Percentiles rank a stretch among this genome's conserved stretches.
phyloP scores from a whole-genome alignment of 1,140 invertebrate species.

The Drosophila ohnishii region DNA sequence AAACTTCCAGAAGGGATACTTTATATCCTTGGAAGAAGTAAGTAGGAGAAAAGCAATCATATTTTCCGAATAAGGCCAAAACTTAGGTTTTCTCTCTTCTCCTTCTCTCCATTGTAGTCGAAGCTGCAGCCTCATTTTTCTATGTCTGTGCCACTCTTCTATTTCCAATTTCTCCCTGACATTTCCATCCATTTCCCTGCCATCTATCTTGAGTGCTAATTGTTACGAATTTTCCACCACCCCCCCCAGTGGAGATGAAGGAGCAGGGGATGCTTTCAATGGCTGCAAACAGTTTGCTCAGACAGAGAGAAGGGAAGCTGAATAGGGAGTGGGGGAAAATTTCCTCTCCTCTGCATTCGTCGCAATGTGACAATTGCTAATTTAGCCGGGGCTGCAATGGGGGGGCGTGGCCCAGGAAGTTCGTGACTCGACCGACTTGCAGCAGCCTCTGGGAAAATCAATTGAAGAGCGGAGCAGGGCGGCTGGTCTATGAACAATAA shows the following conservation, averaged over 20 bases:
- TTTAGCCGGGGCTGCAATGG: constrained; percentile 64
- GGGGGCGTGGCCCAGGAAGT: constrained; percentile 73
- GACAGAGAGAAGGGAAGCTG: neutral
- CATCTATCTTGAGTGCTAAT: constrained; percentile 74
- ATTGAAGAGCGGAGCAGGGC: constrained; percentile 18
- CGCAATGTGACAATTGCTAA: constrained; percentile 67
- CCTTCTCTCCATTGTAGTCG: neutral
- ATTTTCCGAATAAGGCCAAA: neutral
- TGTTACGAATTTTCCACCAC: constrained; percentile 64
- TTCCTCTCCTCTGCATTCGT: constrained; percentile 28
- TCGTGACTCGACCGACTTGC: constrained; percentile 66
- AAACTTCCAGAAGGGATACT: neutral
- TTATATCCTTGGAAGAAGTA: too few relatives aligned
- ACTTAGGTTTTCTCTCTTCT: neutral
- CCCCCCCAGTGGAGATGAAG: constrained; percentile 14
- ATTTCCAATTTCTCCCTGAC: neutral
- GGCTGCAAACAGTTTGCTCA: constrained; percentile 19
- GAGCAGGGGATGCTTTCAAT: constrained; percentile 14
- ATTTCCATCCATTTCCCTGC: constrained; percentile 20
- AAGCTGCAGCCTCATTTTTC: constrained; percentile 5
- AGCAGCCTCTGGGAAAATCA: constrained; percentile 34
- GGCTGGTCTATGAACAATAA: constrained; percentile 55
- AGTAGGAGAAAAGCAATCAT: too few relatives aligned
- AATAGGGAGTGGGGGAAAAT: constrained; percentile 40
- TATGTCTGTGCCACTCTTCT: neutral